phyloP scores from a whole-genome alignment of 2,888 invertebrate genomes.

The Ophioninae sp. region DNA sequence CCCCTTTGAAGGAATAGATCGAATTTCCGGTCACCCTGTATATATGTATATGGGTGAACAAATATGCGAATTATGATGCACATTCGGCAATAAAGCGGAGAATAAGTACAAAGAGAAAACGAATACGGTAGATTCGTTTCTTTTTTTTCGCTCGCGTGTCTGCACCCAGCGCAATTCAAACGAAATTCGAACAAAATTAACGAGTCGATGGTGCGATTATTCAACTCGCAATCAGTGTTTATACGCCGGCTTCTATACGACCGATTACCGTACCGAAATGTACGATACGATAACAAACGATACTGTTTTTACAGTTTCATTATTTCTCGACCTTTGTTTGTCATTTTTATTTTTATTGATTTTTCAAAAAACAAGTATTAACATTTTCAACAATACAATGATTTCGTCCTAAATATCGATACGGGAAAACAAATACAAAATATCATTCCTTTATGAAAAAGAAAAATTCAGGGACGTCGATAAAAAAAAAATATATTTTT shows the following conservation, averaged over 20 bases:
- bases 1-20: no score
- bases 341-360: background rate
- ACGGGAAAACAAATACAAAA: no score
- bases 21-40: no score
- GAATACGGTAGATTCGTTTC: background rate
- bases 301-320: background rate
- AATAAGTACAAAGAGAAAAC: background rate
- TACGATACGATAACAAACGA: background rate
- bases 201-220: slow-evolving; percentile 34
- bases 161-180: slow-evolving; percentile 4
- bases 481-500: no score
- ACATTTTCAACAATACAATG: background rate
- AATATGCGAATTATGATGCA: no score
- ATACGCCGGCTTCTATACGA: slow-evolving; percentile 13
- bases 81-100: no score
- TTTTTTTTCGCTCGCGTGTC: background rate
- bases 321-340: background rate
- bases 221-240: slow-evolving; percentile 1
- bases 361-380: background rate
- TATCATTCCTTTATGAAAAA: no score
- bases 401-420: background rate
- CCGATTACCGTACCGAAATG: slow-evolving; percentile 10
- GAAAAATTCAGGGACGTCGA: no score
- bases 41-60: no score
- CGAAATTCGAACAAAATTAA: slow-evolving; percentile 16